These are phyloP conservation scores for Adelphocoris suturalis DNA, from an alignment of 2,888 invertebrate genomes.

Conservation along the genomic window DNA sequence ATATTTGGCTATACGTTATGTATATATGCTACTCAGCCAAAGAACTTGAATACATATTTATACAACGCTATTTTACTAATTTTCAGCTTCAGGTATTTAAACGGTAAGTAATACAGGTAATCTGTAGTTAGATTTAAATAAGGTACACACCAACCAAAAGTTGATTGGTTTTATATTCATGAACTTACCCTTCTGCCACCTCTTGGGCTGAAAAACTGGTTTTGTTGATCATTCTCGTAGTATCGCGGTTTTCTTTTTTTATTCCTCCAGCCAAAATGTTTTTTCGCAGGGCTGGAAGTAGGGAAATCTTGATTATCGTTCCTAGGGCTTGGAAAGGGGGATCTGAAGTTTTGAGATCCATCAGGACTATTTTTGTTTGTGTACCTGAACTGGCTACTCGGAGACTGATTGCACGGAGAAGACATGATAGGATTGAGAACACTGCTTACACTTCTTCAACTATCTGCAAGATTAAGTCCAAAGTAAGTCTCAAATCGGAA, in stretches of 20 bases:
- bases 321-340: background rate
- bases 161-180: background rate
- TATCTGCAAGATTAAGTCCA: no score
- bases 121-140: no score
- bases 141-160: no score
- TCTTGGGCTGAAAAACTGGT: slow-evolving; percentile 28
- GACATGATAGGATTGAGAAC: background rate
- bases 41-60: no score
- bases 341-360: background rate
- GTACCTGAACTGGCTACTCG: background rate
- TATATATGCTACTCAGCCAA: no score
- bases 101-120: no score
- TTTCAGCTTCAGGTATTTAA: no score
- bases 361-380: background rate
- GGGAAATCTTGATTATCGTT: background rate
- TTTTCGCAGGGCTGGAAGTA: slow-evolving; percentile 8
- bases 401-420: background rate
- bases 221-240: slow-evolving; percentile 9
- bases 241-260: background rate
- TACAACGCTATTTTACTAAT: no score
- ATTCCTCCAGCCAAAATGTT: background rate
- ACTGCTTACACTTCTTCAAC: no score
- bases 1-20: no score
- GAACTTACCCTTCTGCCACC: slow-evolving; percentile 8
- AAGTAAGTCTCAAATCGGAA: no score